Percentiles rank a stretch among this genome's conserved stretches.
These are phyloP conservation scores for Takifugu bimaculatus DNA, from an alignment of 2,113 vertebrate genomes.

Conservation along the genomic window DNA sequence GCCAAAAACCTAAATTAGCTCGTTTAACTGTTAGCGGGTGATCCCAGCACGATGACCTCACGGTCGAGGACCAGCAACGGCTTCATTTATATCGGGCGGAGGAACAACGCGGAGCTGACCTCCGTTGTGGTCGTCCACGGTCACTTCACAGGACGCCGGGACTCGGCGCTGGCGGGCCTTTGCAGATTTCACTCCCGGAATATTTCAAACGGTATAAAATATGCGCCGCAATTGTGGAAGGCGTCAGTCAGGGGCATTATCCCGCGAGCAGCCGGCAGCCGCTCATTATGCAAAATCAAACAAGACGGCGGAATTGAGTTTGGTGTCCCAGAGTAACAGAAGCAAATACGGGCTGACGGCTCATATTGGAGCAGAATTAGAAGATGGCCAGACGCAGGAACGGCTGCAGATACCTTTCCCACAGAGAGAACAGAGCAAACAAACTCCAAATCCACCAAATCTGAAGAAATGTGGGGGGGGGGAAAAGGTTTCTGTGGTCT, in stretches of 20 bases:
- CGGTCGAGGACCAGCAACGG: too few relatives aligned
- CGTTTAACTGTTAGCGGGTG: too few relatives aligned
- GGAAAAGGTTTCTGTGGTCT: conserved; percentile 40
- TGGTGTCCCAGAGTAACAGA: conserved; percentile 66
- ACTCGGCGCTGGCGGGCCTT: not conserved
- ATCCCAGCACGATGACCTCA: too few relatives aligned
- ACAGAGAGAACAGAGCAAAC: conserved; percentile 55
- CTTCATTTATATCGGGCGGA: too few relatives aligned
- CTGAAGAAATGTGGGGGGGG: conserved; percentile 31
- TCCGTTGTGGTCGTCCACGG: not conserved
- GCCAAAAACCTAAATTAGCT: too few relatives aligned
- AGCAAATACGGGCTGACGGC: conserved; percentile 67
- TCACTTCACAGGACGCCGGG: not conserved
- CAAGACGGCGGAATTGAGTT: conserved; percentile 68
- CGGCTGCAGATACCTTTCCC: conserved; percentile 46
- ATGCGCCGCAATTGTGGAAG: conserved; percentile 45
- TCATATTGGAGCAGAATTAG: conserved; percentile 64
- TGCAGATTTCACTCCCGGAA: conserved; percentile 18
- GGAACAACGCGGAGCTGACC: not conserved
- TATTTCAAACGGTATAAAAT: conserved; percentile 38
- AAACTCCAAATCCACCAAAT: conserved; percentile 57
- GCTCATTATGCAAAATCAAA: conserved; percentile 72
- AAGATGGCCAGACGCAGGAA: conserved; percentile 33
- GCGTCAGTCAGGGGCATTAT: conserved; percentile 63
- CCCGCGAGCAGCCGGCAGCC: conserved; percentile 57